Evolutionary conservation across 2,888 invertebrate species (phyloP).

Genomic region (Caenorhabditis afra): DNA sequence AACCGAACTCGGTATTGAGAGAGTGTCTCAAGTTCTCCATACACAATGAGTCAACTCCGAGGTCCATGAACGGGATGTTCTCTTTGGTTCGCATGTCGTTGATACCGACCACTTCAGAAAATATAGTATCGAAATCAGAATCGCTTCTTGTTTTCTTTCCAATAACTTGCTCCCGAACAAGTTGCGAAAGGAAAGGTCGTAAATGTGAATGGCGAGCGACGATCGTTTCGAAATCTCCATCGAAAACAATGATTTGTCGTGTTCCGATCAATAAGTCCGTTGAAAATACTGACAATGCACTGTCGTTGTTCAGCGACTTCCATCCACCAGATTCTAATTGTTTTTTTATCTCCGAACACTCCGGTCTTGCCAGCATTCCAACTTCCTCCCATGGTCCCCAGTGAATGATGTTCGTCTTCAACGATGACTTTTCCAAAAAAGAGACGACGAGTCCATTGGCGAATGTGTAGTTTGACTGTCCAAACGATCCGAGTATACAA

Average conservation of each 20-base stretch:
- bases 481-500: conserved; percentile 73
- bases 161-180: conserved; percentile 21
- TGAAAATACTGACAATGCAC: conserved; percentile 53
- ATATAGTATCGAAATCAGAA: conserved; percentile 56
- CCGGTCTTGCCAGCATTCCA: conserved; percentile 72
- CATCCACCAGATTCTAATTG: conserved; percentile 71
- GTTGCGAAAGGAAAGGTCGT: conserved; percentile 49
- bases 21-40: conserved; percentile 72
- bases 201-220: conserved; percentile 63
- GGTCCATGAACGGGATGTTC: conserved; percentile 73
- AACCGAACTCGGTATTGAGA: conserved; percentile 36
- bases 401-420: conserved; percentile 50
- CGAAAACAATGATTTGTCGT: conserved; percentile 65
- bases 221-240: conserved; percentile 67
- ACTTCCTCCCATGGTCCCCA: conserved; percentile 74
- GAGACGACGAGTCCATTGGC: conserved; percentile 73
- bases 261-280: conserved; percentile 2
- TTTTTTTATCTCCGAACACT: conserved; percentile 60
- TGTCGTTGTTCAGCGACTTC: conserved; percentile 61
- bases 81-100: conserved; percentile 28
- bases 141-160: neutral
- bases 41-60: conserved; percentile 78
- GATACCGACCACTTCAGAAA: conserved; percentile 69
- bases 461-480: conserved; percentile 75
- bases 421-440: conserved; percentile 46